Percentiles rank a stretch among this genome's conserved stretches.
phyloP scores from a whole-genome alignment of 2,797 vertebrate genomes.

The Ataeniobius toweri region DNA sequence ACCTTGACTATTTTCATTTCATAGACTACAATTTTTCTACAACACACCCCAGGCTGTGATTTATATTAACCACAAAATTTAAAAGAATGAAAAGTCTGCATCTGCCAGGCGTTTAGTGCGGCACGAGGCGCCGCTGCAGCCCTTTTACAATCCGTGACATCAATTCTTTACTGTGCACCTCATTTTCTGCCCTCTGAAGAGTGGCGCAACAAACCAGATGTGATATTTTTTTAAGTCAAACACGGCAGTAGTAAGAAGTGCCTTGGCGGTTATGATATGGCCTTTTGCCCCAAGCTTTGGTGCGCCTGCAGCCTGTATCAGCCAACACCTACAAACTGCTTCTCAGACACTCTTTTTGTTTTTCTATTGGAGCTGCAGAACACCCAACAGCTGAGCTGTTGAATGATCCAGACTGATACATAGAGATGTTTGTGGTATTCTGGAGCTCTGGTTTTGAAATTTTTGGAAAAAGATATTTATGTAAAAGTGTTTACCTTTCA shows the following conservation, averaged over 20 bases:
- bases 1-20: not conserved
- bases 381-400: constrained; percentile 36
- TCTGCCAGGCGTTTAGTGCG: constrained; percentile 41
- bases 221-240: constrained; percentile 59
- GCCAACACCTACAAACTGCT: constrained; percentile 72
- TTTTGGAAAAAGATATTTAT: constrained; percentile 31
- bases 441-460: constrained; percentile 16
- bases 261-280: constrained; percentile 50
- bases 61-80: constrained; percentile 15
- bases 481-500: constrained; percentile 31
- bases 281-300: constrained; percentile 49
- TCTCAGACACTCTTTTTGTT: constrained; percentile 53
- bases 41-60: constrained; percentile 10
- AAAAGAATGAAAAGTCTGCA: constrained; percentile 13
- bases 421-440: constrained; percentile 52
- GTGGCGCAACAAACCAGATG: constrained; percentile 72
- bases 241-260: constrained; percentile 57
- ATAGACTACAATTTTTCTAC: not conserved
- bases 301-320: constrained; percentile 48
- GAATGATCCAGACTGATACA: constrained; percentile 50
- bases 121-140: constrained; percentile 35
- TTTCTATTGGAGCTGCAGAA: constrained; percentile 56
- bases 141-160: constrained; percentile 69
- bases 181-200: constrained; percentile 66
- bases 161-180: constrained; percentile 64